phyloP scores from a whole-genome alignment of 1,140 invertebrate species.

The Kradibia gibbosae region DNA sequence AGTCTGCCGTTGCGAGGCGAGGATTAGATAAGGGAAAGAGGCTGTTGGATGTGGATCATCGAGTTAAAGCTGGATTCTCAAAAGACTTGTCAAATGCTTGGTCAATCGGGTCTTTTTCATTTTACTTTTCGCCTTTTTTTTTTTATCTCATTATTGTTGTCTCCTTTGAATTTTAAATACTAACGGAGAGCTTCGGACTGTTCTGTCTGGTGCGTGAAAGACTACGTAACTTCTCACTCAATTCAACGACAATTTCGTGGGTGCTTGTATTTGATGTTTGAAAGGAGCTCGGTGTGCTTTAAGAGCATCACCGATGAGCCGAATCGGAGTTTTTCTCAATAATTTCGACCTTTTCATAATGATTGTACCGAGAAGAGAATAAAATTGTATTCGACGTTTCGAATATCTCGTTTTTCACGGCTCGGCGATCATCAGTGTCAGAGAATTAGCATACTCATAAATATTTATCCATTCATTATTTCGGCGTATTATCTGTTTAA shows the following conservation, averaged over 20 bases:
- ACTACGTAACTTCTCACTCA: neutral
- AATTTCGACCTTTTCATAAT: neutral
- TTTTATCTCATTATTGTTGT: neutral
- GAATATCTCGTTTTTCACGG: neutral
- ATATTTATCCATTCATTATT: neutral
- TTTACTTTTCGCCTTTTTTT: too few relatives aligned
- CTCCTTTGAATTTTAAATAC: neutral
- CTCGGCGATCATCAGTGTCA: neutral
- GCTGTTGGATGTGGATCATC: neutral
- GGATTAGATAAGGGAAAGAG: conserved; percentile 41
- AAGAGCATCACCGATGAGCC: neutral
- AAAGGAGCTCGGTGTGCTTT: neutral
- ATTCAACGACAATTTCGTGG: neutral
- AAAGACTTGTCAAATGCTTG: conserved; percentile 5
- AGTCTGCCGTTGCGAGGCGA: neutral
- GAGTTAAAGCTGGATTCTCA: conserved; percentile 15
- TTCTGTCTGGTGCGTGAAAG: neutral
- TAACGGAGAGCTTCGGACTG: neutral
- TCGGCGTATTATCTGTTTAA: neutral
- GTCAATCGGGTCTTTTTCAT: too few relatives aligned
- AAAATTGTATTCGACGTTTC: neutral
- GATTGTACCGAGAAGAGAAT: neutral
- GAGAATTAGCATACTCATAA: neutral
- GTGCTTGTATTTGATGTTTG: neutral
- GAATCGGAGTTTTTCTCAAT: neutral